Evolutionary conservation across 2,888 invertebrate species (phyloP), one percentile per base, ranked within the genome.

Genomic region (Conistra vaccinii): DNA sequence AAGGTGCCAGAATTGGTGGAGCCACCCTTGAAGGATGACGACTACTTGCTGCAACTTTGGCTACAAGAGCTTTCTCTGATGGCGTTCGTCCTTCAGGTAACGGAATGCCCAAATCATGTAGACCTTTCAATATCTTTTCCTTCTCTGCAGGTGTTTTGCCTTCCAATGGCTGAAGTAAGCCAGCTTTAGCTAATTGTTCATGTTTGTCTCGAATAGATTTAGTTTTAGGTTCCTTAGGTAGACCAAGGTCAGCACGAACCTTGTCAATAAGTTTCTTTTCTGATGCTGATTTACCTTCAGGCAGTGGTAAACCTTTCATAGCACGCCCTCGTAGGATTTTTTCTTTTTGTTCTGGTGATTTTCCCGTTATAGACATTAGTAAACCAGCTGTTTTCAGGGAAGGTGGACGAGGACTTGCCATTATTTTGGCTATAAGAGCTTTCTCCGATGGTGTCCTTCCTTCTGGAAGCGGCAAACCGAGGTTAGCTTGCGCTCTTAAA

Each of bases 231-330:
- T 69, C 83, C 10, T 55, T 66, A 2, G 83, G 84, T 35, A 84
- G 1, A 12, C 80, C 84, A 5, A 91, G 26, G 6, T 90, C 89
- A 12, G 35, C 48, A 0, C 75, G 75, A 26, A 84, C 55, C 26
- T 84, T 83, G 6, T 78, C 51, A 10, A 83, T 42, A 0, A 83
- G 17, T 51, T 82, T 76, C 20, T 88, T 87, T 73, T 93, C 92
- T 5, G 85, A 77, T 12, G 76, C 29, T 4, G 87, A 86, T 77
- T 87, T 78, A 0, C 20, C 67, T 48, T 69, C 62, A 10, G 35
- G 62, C 9, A 62, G n/a, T 17, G 62, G n/a, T 39, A 62, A 26
- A 26, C 62, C 62, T 10, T 73, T 65, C 48, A 68, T 76, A 0
- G 84, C 88, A n/a, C 58, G 67, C 0, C 12, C 69, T 29, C 17